phyloP scores from a whole-genome alignment of 64 coral and sea anemone genomes.

The Porites australiensis region DNA sequence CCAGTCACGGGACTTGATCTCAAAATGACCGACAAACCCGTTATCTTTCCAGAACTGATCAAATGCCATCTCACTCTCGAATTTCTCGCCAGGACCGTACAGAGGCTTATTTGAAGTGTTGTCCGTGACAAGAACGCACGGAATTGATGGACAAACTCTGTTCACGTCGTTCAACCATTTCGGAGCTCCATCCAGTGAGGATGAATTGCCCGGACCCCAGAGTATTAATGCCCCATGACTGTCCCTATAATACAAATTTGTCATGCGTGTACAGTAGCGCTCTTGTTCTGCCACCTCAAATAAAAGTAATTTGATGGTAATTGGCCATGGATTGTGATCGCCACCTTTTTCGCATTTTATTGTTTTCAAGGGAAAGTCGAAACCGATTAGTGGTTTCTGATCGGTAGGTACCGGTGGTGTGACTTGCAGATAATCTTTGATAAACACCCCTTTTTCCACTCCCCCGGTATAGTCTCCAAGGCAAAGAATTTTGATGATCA shows the following conservation, averaged over 20 bases:
- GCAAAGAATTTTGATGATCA: slow-evolving; percentile 57
- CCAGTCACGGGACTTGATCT: slow-evolving; percentile 65
- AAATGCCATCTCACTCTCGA: slow-evolving; percentile 56
- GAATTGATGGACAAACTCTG: slow-evolving; percentile 7
- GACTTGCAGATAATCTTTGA: slow-evolving; percentile 66
- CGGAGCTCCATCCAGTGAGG: slow-evolving; percentile 46
- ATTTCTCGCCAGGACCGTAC: slow-evolving; percentile 2
- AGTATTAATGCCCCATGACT: slow-evolving; percentile 54
- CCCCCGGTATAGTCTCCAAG: slow-evolving; percentile 43
- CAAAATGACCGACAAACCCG: slow-evolving; percentile 58
- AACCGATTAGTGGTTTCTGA: slow-evolving; percentile 18
- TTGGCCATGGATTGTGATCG: neutral
- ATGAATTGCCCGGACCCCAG: slow-evolving; percentile 52
- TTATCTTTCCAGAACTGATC: slow-evolving; percentile 58
- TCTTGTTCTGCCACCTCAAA: slow-evolving; percentile 73
- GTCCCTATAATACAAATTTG: slow-evolving; percentile 39
- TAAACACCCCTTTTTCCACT: slow-evolving; percentile 37
- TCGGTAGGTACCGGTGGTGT: slow-evolving; percentile 26
- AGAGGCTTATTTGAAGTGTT: slow-evolving; percentile 29
- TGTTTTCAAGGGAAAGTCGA: slow-evolving; percentile 27
- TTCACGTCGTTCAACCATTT: slow-evolving; percentile 51
- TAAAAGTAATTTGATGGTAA: slow-evolving; percentile 40
- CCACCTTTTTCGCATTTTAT: slow-evolving; percentile 37
- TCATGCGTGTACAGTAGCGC: slow-evolving; percentile 1
- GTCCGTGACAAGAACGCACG: slow-evolving; percentile 64